Evolutionary conservation across 1,140 invertebrate species (phyloP).

Genomic region (Brachionus paranguensis): DNA sequence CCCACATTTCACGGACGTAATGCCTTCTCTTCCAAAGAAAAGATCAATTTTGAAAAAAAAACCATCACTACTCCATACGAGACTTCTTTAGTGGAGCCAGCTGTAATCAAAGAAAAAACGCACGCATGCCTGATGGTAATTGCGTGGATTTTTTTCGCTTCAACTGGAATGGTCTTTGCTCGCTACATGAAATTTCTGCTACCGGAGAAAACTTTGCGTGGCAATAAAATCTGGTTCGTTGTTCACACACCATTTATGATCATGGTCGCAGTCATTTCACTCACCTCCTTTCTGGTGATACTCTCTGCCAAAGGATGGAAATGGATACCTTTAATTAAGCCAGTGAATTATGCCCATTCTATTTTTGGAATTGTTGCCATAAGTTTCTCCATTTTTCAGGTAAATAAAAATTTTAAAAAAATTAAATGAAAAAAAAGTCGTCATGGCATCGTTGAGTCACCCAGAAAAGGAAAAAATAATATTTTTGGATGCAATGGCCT

Average conservation of each 20-base stretch:
- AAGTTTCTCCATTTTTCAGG: constrained; percentile 22
- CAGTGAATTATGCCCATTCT: constrained; percentile 15
- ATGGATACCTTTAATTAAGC: neutral
- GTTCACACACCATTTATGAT: constrained; percentile 26
- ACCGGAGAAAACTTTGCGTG: neutral
- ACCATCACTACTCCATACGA: neutral
- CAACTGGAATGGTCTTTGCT: constrained; percentile 9
- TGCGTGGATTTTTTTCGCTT: constrained; percentile 25
- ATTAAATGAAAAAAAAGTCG: too few relatives aligned
- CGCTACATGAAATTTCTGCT: neutral
- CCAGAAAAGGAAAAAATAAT: too few relatives aligned
- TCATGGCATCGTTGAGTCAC: too few relatives aligned
- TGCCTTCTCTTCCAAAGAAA: neutral
- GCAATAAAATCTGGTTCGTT: neutral
- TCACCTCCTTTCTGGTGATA: neutral
- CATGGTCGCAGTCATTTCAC: constrained; percentile 3
- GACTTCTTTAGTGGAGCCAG: neutral
- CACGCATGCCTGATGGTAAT: constrained; percentile 27
- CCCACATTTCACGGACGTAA: neutral
- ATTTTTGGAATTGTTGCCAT: constrained; percentile 38
- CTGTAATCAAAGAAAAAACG: neutral
- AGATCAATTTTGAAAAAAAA: neutral
- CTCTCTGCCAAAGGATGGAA: neutral
- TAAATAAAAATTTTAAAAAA: neutral
- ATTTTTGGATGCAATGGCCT: too few relatives aligned